Percentiles rank a stretch among this genome's conserved stretches.
phyloP scores from a whole-genome alignment of 2,797 vertebrate genomes.

The Neoniphon sammara region DNA sequence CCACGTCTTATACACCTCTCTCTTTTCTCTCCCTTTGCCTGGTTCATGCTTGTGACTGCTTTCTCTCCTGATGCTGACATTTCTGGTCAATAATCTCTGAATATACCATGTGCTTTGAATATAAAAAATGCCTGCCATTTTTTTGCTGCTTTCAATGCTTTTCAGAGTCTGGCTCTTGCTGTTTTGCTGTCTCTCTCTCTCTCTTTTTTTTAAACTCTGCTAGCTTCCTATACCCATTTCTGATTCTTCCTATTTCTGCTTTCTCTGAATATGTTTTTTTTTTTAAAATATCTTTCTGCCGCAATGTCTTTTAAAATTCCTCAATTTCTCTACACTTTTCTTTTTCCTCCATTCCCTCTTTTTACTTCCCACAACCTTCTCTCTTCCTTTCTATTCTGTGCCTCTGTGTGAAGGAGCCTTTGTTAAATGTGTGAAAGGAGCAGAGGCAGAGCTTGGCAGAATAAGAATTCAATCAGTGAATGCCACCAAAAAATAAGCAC shows the following conservation, averaged over 20 bases:
- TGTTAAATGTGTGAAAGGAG: slow-evolving; percentile 69
- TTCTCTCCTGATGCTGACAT: slow-evolving; percentile 69
- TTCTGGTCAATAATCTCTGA: slow-evolving; percentile 79
- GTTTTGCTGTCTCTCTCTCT: slow-evolving; percentile 11
- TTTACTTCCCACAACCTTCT: not conserved
- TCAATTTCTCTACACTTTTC: slow-evolving; percentile 46
- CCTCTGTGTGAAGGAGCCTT: slow-evolving; percentile 50
- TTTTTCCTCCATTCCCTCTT: slow-evolving; percentile 28
- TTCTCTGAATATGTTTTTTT: slow-evolving; percentile 25
- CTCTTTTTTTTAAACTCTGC: slow-evolving; percentile 24
- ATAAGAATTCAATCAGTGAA: slow-evolving; percentile 68
- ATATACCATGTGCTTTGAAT: slow-evolving; percentile 75
- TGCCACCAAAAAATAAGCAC: slow-evolving; percentile 60
- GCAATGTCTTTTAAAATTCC: slow-evolving; percentile 43
- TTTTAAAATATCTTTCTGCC: not conserved
- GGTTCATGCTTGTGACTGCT: slow-evolving; percentile 42
- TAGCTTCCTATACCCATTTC: slow-evolving; percentile 26
- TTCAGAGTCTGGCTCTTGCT: slow-evolving; percentile 30
- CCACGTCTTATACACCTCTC: not conserved
- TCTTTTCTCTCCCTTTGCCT: slow-evolving; percentile 3
- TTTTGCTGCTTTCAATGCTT: slow-evolving; percentile 41
- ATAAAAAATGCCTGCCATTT: slow-evolving; percentile 65
- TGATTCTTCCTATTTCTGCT: slow-evolving; percentile 7
- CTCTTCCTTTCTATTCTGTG: slow-evolving; percentile 17
- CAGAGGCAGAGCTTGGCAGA: slow-evolving; percentile 55